phyloP scores from a whole-genome alignment of 2,888 invertebrate genomes.

The Harpalus rubripes region DNA sequence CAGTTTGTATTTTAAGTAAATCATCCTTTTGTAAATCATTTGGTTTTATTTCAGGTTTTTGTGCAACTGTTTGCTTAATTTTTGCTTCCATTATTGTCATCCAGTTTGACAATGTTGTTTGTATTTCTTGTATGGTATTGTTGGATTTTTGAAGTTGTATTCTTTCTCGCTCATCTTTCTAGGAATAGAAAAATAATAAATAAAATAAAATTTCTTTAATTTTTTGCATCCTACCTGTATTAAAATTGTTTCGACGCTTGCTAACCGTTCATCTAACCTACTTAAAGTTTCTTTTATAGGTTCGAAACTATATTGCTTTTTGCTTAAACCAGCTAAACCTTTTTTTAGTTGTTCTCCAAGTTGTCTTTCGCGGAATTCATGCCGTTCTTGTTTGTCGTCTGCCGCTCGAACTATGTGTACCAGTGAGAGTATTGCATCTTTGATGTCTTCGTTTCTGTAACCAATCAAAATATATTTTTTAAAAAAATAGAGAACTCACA shows the following conservation, averaged over 20 bases:
- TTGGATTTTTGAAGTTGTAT: slow-evolving; percentile 82
- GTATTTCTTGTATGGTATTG: slow-evolving; percentile 80
- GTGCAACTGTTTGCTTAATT: slow-evolving; percentile 73
- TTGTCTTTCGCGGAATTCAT: slow-evolving; percentile 89
- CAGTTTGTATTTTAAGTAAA: slow-evolving; percentile 61
- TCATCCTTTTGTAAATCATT: slow-evolving; percentile 66
- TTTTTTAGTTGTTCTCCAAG: slow-evolving; percentile 90
- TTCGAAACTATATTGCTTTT: slow-evolving; percentile 85
- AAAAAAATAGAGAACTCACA: no score
- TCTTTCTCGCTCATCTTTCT: slow-evolving; percentile 85
- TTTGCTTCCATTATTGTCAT: slow-evolving; percentile 77
- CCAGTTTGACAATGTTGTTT: slow-evolving; percentile 78
- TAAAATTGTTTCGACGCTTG: slow-evolving; percentile 87
- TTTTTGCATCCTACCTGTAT: slow-evolving; percentile 81
- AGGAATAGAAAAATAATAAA: no score
- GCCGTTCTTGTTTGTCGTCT: slow-evolving; percentile 90
- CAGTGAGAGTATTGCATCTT: slow-evolving; percentile 88
- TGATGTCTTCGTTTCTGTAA: slow-evolving; percentile 84
- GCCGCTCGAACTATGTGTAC: slow-evolving; percentile 89
- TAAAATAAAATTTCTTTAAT: slow-evolving; percentile 6
- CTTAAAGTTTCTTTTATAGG: slow-evolving; percentile 85
- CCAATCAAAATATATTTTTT: slow-evolving; percentile 3
- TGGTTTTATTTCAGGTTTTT: slow-evolving; percentile 61
- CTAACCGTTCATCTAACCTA: slow-evolving; percentile 86
- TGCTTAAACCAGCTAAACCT: slow-evolving; percentile 84